phyloP scores from a whole-genome alignment of 2,888 invertebrate species.

The Ferrisia virgata region DNA sequence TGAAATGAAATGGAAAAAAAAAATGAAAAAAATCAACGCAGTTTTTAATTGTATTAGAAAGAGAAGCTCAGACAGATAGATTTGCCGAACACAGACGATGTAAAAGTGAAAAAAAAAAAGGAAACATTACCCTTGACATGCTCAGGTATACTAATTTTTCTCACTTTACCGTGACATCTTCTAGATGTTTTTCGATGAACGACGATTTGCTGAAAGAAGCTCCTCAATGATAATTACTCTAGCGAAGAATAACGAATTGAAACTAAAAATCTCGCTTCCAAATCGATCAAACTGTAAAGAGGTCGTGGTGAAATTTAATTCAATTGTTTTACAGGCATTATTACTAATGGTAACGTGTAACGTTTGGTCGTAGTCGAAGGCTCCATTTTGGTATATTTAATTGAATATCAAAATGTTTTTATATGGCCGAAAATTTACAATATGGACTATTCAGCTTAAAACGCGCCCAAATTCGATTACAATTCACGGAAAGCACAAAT shows the following conservation, averaged over 20 bases:
- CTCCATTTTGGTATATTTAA: too few species aligned
- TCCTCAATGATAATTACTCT: not conserved
- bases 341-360: not conserved
- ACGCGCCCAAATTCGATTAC: too few species aligned
- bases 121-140: not conserved
- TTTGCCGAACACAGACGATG: too few species aligned
- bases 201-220: not conserved
- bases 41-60: not conserved
- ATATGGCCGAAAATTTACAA: too few species aligned
- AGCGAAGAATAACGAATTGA: not conserved
- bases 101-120: not conserved
- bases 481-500: too few species aligned
- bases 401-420: too few species aligned
- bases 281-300: not conserved
- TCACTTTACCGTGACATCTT: not conserved
- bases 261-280: not conserved
- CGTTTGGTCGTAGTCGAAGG: not conserved
- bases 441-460: too few species aligned
- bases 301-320: not conserved
- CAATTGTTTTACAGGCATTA: not conserved
- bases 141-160: not conserved
- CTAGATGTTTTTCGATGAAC: not conserved
- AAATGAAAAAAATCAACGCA: not conserved
- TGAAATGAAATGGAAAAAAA: too few species aligned
- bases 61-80: not conserved